Percentiles rank a stretch among this genome's conserved stretches.
These are phyloP conservation scores for Tarsius wallacei DNA, from an alignment of 2,797 vertebrate species.

Conservation along the genomic window DNA sequence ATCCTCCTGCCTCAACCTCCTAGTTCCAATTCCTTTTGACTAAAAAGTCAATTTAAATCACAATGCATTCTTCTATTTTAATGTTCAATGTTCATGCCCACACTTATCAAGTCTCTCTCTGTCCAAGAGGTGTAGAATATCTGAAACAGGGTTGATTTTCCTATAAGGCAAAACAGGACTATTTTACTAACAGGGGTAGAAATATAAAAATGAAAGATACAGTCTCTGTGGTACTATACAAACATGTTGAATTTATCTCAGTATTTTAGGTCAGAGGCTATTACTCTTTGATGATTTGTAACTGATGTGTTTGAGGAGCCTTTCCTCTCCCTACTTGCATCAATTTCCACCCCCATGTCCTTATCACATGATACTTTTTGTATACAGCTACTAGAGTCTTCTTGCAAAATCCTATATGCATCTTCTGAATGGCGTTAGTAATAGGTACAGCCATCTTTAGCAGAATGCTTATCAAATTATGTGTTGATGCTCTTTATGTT, in stretches of 20 bases:
- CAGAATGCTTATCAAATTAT: constrained; percentile 17
- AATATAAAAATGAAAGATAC: background rate
- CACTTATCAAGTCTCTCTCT: background rate
- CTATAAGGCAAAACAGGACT: background rate
- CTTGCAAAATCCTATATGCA: constrained; percentile 53
- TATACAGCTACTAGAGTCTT: background rate
- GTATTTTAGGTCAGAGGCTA: background rate
- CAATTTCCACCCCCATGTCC: background rate
- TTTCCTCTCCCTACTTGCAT: background rate
- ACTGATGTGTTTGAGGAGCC: background rate
- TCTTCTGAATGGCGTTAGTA: background rate
- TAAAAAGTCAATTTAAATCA: constrained; percentile 28
- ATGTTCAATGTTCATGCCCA: background rate
- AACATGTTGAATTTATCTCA: background rate
- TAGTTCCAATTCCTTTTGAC: constrained; percentile 15
- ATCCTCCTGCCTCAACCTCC: background rate
- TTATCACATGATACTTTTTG: background rate
- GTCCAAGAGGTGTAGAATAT: background rate
- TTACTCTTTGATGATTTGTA: background rate
- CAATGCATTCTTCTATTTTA: background rate
- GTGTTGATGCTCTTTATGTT: background rate
- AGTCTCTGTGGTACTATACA: background rate
- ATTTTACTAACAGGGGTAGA: background rate
- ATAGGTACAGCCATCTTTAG: constrained; percentile 51
- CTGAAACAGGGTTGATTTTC: background rate